Percentiles rank a stretch among this genome's conserved stretches.
phyloP scores from a whole-genome alignment of 2,888 invertebrate genomes.

The Morpho helenor region DNA sequence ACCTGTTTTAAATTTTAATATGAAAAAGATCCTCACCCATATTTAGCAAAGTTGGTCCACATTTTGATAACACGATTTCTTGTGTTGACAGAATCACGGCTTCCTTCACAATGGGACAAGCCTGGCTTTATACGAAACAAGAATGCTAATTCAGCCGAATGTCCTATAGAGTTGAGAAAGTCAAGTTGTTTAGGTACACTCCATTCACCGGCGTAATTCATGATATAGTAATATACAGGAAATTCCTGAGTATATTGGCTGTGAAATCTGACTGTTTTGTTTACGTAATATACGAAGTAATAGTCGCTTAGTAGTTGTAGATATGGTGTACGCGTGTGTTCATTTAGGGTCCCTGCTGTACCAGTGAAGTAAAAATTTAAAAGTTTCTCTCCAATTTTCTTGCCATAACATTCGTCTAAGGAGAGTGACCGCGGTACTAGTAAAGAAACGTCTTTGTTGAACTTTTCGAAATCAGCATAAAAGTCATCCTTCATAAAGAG shows the following conservation, averaged over 20 bases:
- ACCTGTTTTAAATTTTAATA: too few relatives aligned
- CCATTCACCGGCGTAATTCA: slow-evolving; percentile 62
- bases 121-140: slow-evolving; percentile 50
- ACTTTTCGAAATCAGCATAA: slow-evolving; percentile 54
- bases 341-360: slow-evolving; percentile 41
- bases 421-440: slow-evolving; percentile 56
- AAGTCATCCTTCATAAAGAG: slow-evolving; percentile 44
- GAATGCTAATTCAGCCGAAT: slow-evolving; percentile 61
- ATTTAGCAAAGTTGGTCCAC: slow-evolving; percentile 76
- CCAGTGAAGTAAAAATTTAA: slow-evolving; percentile 60
- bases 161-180: slow-evolving; percentile 54
- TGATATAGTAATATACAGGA: slow-evolving; percentile 61
- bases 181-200: slow-evolving; percentile 42
- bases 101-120: slow-evolving; percentile 45
- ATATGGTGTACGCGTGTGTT: slow-evolving; percentile 56
- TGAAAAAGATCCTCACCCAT: slow-evolving; percentile 47
- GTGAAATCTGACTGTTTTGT: slow-evolving; percentile 59
- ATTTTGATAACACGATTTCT: slow-evolving; percentile 58
- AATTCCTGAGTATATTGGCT: slow-evolving; percentile 47
- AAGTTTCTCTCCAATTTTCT: slow-evolving; percentile 53
- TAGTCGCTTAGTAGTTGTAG: slow-evolving; percentile 63
- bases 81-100: slow-evolving; percentile 53
- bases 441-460: slow-evolving; percentile 48
- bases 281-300: slow-evolving; percentile 61
- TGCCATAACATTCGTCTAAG: slow-evolving; percentile 40